Conservation (phyloP, 2,888 invertebrate genomes). For the Melanophora roralis region DNA sequence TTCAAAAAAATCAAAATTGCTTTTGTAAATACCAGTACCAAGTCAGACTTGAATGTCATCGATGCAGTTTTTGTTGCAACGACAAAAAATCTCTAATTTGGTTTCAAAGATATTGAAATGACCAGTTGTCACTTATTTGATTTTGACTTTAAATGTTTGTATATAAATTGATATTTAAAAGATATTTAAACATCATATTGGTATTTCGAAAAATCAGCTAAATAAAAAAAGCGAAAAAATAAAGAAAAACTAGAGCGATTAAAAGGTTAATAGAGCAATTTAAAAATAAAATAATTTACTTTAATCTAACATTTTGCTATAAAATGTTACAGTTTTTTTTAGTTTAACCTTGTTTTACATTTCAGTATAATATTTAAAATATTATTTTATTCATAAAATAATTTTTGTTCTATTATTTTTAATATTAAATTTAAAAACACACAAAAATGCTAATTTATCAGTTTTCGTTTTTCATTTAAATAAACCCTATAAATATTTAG, state of each 20-base stretch:
- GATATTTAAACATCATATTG: slow-evolving; percentile 23
- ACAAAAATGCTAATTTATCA: too few relatives aligned
- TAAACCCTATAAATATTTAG: background rate
- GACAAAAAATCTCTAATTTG: background rate
- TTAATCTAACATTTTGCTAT: too few relatives aligned
- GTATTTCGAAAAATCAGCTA: background rate
- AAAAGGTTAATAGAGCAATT: slow-evolving; percentile 43
- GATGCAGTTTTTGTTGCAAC: background rate
- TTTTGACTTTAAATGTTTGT: background rate
- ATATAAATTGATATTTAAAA: background rate
- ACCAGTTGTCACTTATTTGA: slow-evolving; percentile 49
- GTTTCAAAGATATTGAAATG: background rate
- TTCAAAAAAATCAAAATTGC: slow-evolving; percentile 20
- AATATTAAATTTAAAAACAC: background rate
- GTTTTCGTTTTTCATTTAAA: background rate
- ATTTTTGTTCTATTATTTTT: background rate
- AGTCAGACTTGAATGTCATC: slow-evolving; percentile 40
- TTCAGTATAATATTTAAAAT: background rate
- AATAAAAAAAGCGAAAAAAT: background rate
- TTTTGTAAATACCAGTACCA: slow-evolving; percentile 16
- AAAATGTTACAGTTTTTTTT: too few relatives aligned
- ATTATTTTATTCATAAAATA: background rate
- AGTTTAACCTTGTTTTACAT: background rate
- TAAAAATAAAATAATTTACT: background rate
- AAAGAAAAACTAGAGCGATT: background rate